phyloP scores from a whole-genome alignment of 2,113 vertebrate genomes.

The Serilophus lunatus region DNA sequence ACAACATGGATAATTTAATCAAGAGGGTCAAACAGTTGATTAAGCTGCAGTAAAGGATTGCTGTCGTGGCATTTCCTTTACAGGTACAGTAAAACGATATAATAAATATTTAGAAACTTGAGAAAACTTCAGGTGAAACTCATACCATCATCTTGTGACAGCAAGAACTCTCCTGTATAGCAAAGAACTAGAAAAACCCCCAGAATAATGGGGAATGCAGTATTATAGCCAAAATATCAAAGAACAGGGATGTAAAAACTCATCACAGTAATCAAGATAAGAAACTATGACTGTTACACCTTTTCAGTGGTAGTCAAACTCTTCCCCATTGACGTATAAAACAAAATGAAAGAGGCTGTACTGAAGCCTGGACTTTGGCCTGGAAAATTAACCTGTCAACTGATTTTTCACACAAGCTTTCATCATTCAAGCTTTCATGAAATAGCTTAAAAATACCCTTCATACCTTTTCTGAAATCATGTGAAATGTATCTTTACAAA shows the following conservation, averaged over 20 bases:
- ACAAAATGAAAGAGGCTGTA: background rate
- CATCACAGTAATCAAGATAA: background rate
- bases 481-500: background rate
- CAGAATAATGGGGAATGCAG: background rate
- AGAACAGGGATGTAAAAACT: background rate
- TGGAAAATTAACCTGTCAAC: background rate
- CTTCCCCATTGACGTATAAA: background rate
- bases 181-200: background rate
- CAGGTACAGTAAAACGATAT: background rate
- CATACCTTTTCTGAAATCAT: background rate
- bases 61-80: background rate
- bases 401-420: background rate
- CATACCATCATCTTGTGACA: background rate
- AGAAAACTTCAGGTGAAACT: background rate
- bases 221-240: background rate
- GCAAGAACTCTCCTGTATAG: background rate
- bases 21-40: background rate
- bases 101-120: background rate
- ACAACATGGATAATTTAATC: background rate
- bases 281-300: background rate
- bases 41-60: background rate
- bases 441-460: background rate
- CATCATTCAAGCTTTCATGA: background rate
- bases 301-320: background rate
- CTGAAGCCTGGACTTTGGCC: background rate